A percentile compares a stretch with the other conserved stretches of the same genome.
phyloP scores from a whole-genome alignment of 2,797 vertebrate species.

The Oceanodroma leucorhoa region DNA sequence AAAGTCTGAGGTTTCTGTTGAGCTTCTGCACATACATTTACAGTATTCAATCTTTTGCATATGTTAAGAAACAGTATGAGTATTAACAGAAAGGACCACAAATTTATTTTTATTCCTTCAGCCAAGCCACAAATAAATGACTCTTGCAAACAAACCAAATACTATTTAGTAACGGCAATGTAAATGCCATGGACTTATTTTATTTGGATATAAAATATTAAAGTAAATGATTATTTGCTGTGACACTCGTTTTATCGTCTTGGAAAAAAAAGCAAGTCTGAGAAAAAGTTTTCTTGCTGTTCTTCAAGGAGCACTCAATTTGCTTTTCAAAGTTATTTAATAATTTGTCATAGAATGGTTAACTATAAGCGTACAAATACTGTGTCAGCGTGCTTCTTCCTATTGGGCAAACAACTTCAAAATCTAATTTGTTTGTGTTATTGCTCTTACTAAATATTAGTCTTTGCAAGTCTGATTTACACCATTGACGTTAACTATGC shows the following conservation, averaged over 20 bases:
- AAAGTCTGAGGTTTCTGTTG: constrained; percentile 11
- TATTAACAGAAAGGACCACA: constrained; percentile 52
- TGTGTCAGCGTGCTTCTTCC: constrained; percentile 65
- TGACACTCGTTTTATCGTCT: constrained; percentile 7
- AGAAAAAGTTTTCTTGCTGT: constrained; percentile 41
- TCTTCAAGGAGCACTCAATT: constrained; percentile 46
- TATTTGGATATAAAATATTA: constrained; percentile 60
- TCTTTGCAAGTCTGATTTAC: constrained; percentile 68
- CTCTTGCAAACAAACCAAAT: constrained; percentile 46
- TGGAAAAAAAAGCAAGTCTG: constrained; percentile 11
- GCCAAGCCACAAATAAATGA: constrained; percentile 68
- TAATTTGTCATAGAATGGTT: constrained; percentile 50
- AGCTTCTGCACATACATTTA: constrained; percentile 36
- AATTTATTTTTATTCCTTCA: constrained; percentile 61
- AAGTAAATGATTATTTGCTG: constrained; percentile 59
- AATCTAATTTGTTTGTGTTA: constrained; percentile 75
- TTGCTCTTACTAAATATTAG: constrained; percentile 78
- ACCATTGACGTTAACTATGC: constrained; percentile 67
- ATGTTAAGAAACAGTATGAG: constrained; percentile 58
- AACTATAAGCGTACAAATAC: constrained; percentile 62
- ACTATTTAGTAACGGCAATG: constrained; percentile 50
- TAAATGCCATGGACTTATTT: constrained; percentile 51
- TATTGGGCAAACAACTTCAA: constrained; percentile 66
- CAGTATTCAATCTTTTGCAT: constrained; percentile 40
- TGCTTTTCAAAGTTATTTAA: constrained; percentile 53